phyloP scores from a whole-genome alignment of 2,888 invertebrate genomes.

The Melanostoma scalare region DNA sequence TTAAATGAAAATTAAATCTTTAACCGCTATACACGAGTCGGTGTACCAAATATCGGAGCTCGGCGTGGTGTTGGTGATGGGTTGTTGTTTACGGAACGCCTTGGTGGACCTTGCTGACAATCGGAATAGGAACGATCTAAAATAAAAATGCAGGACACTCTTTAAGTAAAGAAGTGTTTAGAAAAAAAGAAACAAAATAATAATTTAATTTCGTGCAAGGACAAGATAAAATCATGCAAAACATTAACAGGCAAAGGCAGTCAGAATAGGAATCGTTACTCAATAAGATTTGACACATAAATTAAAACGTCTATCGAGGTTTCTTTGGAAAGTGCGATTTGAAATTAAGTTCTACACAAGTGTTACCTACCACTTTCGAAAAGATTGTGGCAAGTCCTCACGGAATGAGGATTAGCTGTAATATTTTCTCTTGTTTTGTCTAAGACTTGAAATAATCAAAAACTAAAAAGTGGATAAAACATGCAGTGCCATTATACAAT shows the following conservation, averaged over 20 bases:
- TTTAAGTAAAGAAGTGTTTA: conserved; percentile 26
- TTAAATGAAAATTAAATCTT: conserved; percentile 77
- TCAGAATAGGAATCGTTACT: not conserved
- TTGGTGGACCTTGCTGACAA: conserved; percentile 82
- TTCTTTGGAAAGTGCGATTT: too few relatives aligned
- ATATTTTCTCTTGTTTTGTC: not conserved
- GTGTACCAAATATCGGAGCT: conserved; percentile 80
- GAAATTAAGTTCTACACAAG: too few relatives aligned
- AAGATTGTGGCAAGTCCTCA: too few relatives aligned
- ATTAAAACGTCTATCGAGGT: too few relatives aligned
- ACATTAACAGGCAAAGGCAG: conserved; percentile 40
- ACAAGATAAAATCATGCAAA: conserved; percentile 38
- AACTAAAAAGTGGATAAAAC: conserved; percentile 13
- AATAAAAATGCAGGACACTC: conserved; percentile 67
- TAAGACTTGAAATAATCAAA: not conserved
- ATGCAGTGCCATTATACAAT: conserved; percentile 53
- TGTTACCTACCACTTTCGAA: too few relatives aligned
- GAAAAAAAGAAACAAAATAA: not conserved
- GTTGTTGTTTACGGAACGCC: conserved; percentile 77
- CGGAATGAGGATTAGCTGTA: too few relatives aligned
- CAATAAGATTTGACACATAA: too few relatives aligned
- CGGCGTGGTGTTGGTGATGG: conserved; percentile 77
- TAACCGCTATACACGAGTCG: conserved; percentile 81
- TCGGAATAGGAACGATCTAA: conserved; percentile 85
- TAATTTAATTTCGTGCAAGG: conserved; percentile 40